Conservation (phyloP, 2,113 vertebrate genomes). For the Mirza zaza region DNA sequence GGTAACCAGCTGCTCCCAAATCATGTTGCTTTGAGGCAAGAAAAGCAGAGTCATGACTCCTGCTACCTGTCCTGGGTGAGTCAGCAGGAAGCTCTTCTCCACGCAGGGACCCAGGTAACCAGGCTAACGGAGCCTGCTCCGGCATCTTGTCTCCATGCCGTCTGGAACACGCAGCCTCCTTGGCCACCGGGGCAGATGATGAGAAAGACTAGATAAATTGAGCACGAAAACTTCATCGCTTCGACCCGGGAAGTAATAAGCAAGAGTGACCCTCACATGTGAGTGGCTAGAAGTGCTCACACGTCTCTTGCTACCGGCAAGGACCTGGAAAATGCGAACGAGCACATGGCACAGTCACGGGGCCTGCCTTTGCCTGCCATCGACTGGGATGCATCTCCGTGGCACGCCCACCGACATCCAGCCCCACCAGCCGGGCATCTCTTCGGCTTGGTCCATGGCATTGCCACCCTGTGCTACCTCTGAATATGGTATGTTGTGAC, state of each 20-base stretch:
- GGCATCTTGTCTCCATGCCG: accelerated
- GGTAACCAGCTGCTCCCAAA: not conserved
- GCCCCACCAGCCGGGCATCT: not conserved
- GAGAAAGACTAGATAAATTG: accelerated
- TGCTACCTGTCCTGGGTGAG: accelerated
- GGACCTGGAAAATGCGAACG: not conserved
- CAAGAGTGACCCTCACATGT: too few species aligned
- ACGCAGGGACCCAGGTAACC: accelerated
- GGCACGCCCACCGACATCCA: accelerated
- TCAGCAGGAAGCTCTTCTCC: not conserved
- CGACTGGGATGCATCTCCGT: not conserved
- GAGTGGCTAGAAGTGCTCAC: accelerated
- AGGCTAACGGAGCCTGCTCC: too few species aligned
- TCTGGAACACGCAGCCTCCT: accelerated
- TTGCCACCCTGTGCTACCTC: not conserved
- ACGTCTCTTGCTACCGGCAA: accelerated
- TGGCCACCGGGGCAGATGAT: not conserved
- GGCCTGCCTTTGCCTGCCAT: not conserved
- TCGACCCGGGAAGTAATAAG: too few species aligned
- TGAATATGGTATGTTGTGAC: not conserved
- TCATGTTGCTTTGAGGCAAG: not conserved
- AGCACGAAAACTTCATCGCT: accelerated
- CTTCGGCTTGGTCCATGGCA: not conserved
- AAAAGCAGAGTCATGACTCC: not conserved
- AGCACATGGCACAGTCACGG: too few species aligned